Evolutionary conservation across 2,888 invertebrate species (phyloP).

Genomic region (Ferdinandea cuprea): DNA sequence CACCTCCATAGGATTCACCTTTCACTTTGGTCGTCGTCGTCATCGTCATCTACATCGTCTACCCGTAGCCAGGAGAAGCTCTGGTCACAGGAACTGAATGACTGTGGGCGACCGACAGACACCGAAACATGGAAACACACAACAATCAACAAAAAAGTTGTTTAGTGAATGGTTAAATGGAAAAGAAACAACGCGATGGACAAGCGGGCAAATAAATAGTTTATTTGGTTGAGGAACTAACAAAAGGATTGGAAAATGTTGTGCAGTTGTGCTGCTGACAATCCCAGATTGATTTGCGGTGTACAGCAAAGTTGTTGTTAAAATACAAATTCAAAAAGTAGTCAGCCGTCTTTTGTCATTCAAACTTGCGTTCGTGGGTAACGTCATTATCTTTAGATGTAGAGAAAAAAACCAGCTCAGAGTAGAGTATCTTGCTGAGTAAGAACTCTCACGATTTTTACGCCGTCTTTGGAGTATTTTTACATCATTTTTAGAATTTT

Average conservation of each 20-base stretch:
- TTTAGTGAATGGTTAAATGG: slow-evolving; percentile 52
- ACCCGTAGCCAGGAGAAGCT: not conserved
- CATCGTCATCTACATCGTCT: too few relatives aligned
- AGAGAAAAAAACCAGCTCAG: too few relatives aligned
- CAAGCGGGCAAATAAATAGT: slow-evolving; percentile 38
- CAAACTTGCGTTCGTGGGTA: slow-evolving; percentile 1
- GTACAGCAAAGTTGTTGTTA: slow-evolving; percentile 35
- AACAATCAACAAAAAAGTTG: slow-evolving; percentile 50
- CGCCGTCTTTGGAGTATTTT: too few relatives aligned
- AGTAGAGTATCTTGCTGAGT: too few relatives aligned
- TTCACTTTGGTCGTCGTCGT: slow-evolving; percentile 62
- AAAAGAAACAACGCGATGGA: slow-evolving; percentile 32
- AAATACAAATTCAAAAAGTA: slow-evolving; percentile 20
- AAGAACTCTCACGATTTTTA: too few relatives aligned
- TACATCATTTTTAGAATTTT: too few relatives aligned
- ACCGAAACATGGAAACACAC: slow-evolving; percentile 31
- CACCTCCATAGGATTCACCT: slow-evolving; percentile 62
- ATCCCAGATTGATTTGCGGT: slow-evolving; percentile 56
- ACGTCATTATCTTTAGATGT: too few relatives aligned
- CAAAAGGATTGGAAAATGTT: slow-evolving; percentile 61
- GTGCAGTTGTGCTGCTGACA: slow-evolving; percentile 54
- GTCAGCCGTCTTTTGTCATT: slow-evolving; percentile 23
- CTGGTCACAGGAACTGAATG: not conserved
- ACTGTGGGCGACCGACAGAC: slow-evolving; percentile 45
- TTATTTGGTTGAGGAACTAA: slow-evolving; percentile 27